Evolutionary conservation across 2,797 vertebrate genomes (phyloP).

Genomic region (Acanthornis magna): DNA sequence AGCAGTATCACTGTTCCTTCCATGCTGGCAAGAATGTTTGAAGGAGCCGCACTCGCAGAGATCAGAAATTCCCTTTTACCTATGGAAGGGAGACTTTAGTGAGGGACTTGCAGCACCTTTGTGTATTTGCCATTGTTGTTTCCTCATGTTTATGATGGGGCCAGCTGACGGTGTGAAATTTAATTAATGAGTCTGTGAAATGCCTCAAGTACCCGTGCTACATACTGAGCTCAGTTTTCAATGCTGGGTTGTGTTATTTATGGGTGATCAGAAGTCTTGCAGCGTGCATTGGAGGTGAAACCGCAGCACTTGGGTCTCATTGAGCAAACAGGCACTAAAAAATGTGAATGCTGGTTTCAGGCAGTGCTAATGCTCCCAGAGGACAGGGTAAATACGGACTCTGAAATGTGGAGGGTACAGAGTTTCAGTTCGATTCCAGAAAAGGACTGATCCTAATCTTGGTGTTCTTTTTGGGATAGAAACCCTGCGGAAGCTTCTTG

Average conservation of each 20-base stretch:
- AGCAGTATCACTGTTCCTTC: neutral
- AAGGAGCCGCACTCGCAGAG: neutral
- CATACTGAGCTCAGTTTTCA: neutral
- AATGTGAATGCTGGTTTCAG: neutral
- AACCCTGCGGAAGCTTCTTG: neutral
- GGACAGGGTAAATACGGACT: accelerated
- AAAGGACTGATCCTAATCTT: neutral
- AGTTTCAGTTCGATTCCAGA: neutral
- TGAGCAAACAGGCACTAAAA: neutral
- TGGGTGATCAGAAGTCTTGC: neutral
- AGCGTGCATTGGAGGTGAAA: neutral
- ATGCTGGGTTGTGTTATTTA: neutral
- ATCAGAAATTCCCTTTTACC: neutral
- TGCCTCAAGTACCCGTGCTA: neutral
- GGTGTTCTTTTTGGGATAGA: neutral
- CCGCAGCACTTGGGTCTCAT: neutral
- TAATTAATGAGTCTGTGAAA: neutral
- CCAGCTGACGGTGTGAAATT: neutral
- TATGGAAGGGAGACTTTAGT: neutral
- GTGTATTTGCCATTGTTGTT: neutral
- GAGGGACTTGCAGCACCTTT: neutral
- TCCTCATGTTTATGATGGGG: neutral
- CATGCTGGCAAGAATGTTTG: neutral
- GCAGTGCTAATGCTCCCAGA: neutral
- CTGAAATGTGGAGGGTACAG: neutral